phyloP scores from a whole-genome alignment of 1,140 invertebrate species.

The Harpegnathos saltator region DNA sequence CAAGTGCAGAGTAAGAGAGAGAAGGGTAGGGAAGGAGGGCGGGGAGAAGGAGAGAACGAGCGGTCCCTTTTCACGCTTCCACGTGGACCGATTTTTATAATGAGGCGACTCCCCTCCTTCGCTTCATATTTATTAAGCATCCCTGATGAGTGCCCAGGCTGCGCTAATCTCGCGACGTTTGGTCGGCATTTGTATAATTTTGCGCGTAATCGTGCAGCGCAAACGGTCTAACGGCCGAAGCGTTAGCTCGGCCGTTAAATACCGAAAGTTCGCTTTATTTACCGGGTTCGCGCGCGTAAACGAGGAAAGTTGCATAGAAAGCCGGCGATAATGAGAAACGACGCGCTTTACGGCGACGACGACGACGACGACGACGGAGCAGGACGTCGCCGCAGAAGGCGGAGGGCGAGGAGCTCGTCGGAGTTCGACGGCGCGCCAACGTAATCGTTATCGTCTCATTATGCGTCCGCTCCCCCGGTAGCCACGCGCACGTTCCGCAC shows the following conservation, averaged over 20 bases:
- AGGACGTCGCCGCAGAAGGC: not conserved
- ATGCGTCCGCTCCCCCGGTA: no score
- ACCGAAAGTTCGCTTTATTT: slow-evolving; percentile 34
- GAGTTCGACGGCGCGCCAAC: not conserved
- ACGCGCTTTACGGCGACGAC: not conserved
- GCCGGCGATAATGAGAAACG: slow-evolving; percentile 43
- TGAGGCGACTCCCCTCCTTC: not conserved
- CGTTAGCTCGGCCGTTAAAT: not conserved
- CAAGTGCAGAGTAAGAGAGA: slow-evolving; percentile 9
- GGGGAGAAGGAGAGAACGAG: not conserved
- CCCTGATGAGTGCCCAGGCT: no score
- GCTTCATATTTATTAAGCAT: no score
- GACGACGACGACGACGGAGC: no score
- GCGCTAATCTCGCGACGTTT: no score
- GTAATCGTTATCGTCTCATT: slow-evolving; percentile 47
- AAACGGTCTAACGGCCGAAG: not conserved
- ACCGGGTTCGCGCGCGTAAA: not conserved
- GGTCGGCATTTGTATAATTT: no score
- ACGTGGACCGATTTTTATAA: slow-evolving; percentile 1
- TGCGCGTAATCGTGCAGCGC: no score
- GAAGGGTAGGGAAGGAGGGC: no score
- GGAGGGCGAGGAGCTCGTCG: no score
- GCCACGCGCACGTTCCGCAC: no score
- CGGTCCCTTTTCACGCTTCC: slow-evolving; percentile 13
- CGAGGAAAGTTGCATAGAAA: not conserved